Percentiles rank a stretch among this genome's conserved stretches.
These are phyloP conservation scores for Cydia strobilella DNA, from an alignment of 1,140 invertebrate species.

Conservation along the genomic window DNA sequence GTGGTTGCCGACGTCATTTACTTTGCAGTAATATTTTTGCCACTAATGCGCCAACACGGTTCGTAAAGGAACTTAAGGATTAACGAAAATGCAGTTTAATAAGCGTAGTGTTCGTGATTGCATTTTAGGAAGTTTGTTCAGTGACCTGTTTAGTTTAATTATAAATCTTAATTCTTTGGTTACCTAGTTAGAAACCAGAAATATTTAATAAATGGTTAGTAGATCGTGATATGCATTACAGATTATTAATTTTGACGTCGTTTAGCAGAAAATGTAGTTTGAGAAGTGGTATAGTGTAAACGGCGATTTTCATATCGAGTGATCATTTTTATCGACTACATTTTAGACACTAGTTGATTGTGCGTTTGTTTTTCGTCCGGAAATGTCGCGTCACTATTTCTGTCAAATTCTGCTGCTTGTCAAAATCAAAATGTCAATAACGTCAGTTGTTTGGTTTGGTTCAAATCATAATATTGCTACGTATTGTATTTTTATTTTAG, in stretches of 20 bases:
- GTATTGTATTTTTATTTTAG: not conserved
- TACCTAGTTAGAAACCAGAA: constrained; percentile 39
- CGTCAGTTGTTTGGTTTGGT: not conserved
- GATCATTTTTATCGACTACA: not conserved
- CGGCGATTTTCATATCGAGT: not conserved
- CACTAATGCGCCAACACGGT: constrained; percentile 73
- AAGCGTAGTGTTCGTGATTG: constrained; percentile 51
- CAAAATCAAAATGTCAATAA: not conserved
- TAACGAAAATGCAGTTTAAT: constrained; percentile 67
- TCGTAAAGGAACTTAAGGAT: constrained; percentile 64
- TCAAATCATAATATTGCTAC: not conserved
- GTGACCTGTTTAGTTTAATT: constrained; percentile 40
- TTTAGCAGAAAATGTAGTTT: not conserved
- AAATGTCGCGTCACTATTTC: not conserved
- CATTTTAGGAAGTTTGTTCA: constrained; percentile 42
- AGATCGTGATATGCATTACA: not conserved
- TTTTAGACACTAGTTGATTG: not conserved
- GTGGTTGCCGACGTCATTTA: constrained; percentile 74
- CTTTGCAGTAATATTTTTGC: constrained; percentile 78
- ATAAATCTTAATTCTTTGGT: constrained; percentile 41
- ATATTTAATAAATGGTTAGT: constrained; percentile 49
- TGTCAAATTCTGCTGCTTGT: not conserved
- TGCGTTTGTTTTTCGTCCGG: not conserved
- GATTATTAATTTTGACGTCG: constrained; percentile 6
- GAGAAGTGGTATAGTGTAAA: not conserved